Evolutionary conservation across 2,888 invertebrate genomes (phyloP), one percentile per base, ranked within the genome.

Genomic region (Caenorhabditis imperialis): DNA sequence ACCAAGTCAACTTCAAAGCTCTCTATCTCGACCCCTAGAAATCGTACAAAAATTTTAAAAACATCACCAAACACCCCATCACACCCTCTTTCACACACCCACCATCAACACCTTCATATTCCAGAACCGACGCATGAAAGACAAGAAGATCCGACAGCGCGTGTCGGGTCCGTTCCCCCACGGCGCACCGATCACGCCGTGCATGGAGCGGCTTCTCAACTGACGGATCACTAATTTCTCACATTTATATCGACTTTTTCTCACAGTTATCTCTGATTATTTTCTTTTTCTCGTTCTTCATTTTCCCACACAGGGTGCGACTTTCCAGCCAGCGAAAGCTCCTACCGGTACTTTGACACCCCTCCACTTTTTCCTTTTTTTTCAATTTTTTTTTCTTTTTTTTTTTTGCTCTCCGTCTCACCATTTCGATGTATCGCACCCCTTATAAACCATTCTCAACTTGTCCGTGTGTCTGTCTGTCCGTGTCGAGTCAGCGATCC

Each of bases 371-470:
- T 51, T 25, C 30, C 27, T 44, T 35, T 47, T 42, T 50, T 30
- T 27, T 20, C 25, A 37, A 20, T 35, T 47, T 40, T 6, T 33
- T 30, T 48, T 14, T 30, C 30, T 30, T 12, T 62, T n/a, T 44
- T 14, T 37, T 33, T 38, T 30, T 14, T 54, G 20, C 23, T 27
- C 25, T 33, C 25, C 18, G 6, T n/a, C 51, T 42, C 48, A 25
- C 27, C 23, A 50, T 16, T 18, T 33, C 40, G 10, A 14, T 8
- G n/a, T 44, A n/a, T 45, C 18, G n/a, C 33, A 10, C 2, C 63
- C 63, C 63, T n/a, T n/a, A 63, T 63, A 63, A 63, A 63, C 63
- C 63, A 53, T n/a, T n/a, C 53, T 63, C 53, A 63, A 63, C 47
- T 54, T 54, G 63, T 63, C 40, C 38, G 7, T 38, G 45, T 62